phyloP scores from a whole-genome alignment of 2,113 vertebrate genomes.

The Pseudolaguvia tuberculata region DNA sequence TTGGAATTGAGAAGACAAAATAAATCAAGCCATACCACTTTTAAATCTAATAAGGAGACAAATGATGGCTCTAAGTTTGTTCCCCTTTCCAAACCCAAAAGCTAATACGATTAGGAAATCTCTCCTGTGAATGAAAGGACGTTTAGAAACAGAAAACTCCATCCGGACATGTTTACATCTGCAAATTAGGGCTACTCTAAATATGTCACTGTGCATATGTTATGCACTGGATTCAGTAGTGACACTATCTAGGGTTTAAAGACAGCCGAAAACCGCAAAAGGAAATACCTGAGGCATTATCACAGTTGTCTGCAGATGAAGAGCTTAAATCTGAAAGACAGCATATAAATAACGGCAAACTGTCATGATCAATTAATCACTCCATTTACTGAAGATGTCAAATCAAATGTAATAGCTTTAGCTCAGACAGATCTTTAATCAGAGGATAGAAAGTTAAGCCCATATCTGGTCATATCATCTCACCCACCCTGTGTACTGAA shows the following conservation, averaged over 20 bases:
- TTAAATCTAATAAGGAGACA: slow-evolving; percentile 4
- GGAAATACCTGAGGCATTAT: slow-evolving; percentile 23
- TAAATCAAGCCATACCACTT: slow-evolving; percentile 13
- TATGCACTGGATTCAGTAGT: slow-evolving; percentile 3
- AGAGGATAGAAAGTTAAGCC: too few relatives aligned
- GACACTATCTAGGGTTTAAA: slow-evolving; percentile 10
- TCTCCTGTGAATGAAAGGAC: neutral
- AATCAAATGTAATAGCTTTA: neutral
- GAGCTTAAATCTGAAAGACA: slow-evolving; percentile 11
- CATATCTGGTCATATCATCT: too few relatives aligned
- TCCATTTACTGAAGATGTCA: slow-evolving; percentile 6
- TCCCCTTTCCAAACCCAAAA: neutral
- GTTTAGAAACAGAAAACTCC: slow-evolving; percentile 21
- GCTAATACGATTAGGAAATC: neutral
- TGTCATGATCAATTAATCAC: slow-evolving; percentile 17
- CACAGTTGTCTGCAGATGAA: slow-evolving; percentile 4
- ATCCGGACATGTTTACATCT: slow-evolving; percentile 20
- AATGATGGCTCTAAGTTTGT: neutral
- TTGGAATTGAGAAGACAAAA: neutral
- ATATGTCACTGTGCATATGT: slow-evolving; percentile 9
- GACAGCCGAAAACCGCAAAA: neutral
- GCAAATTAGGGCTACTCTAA: slow-evolving; percentile 25
- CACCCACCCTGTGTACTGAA: too few relatives aligned
- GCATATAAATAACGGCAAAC: slow-evolving; percentile 19
- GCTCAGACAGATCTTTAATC: slow-evolving; percentile 16